Conservation (phyloP, 92 coral and sea anemone species). For the Epizoanthus scotinus region DNA sequence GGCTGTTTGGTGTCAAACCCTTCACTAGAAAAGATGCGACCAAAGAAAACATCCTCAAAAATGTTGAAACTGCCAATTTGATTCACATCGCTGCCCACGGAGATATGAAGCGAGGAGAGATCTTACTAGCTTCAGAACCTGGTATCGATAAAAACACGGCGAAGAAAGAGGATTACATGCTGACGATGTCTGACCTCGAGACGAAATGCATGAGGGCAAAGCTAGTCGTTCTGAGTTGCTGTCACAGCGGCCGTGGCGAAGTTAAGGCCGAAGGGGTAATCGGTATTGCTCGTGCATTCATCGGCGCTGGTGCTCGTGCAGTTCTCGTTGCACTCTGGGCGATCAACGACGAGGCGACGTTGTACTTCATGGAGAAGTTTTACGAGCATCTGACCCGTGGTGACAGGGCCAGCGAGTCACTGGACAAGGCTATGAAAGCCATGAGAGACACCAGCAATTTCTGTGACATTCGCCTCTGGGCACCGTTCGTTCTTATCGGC, state of each 20-base stretch:
- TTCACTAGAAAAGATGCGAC: conserved; percentile 42
- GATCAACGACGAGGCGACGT: conserved; percentile 44
- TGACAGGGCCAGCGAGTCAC: conserved; percentile 31
- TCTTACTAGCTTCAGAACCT: conserved; percentile 31
- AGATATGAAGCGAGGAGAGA: conserved; percentile 43
- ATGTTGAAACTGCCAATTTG: conserved; percentile 22
- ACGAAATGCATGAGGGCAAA: conserved; percentile 14
- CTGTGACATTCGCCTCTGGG: conserved; percentile 28
- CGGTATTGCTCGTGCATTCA: conserved; percentile 50
- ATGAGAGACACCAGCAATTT: conserved; percentile 39
- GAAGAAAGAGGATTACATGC: conserved; percentile 26
- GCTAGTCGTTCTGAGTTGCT: conserved; percentile 51
- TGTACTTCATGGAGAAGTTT: conserved; percentile 47
- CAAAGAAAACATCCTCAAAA: conserved; percentile 25
- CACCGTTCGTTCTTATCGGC: conserved; percentile 54
- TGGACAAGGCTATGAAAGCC: conserved; percentile 29
- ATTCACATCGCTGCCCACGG: conserved; percentile 57
- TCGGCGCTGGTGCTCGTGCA: conserved; percentile 54
- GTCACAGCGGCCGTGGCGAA: conserved; percentile 49
- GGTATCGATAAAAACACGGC: not conserved
- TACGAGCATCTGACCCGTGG: conserved; percentile 41
- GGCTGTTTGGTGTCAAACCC: conserved; percentile 15
- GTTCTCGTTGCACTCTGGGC: conserved; percentile 53
- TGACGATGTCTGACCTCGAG: conserved; percentile 31
- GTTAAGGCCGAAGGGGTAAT: conserved; percentile 54